A percentile compares a stretch with the other conserved stretches of the same genome.
These are phyloP conservation scores for Agyllia agylla DNA, from an alignment of 2,888 invertebrate genomes.

Conservation along the genomic window DNA sequence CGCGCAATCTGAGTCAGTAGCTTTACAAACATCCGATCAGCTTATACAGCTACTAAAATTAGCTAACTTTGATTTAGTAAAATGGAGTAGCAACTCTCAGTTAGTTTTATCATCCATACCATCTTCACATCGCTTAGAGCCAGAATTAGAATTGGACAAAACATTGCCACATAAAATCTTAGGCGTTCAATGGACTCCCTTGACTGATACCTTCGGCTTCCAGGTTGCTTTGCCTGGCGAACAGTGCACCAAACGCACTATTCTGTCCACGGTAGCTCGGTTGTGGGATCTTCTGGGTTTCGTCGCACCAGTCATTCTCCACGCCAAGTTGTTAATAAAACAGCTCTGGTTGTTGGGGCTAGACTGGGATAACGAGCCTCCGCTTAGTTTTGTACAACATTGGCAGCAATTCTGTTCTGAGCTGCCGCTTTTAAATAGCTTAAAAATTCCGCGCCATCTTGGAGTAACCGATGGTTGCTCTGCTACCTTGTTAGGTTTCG, in stretches of 20 bases:
- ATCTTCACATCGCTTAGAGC: not conserved
- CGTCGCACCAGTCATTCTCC: not conserved
- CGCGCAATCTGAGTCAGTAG: not conserved
- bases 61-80: not conserved
- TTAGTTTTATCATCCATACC: not conserved
- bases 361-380: not conserved
- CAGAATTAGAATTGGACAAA: not conserved
- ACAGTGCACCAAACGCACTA: no score
- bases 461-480: not conserved
- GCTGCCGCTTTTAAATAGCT: not conserved
- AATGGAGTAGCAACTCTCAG: not conserved
- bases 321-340: not conserved
- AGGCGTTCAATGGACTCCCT: not conserved
- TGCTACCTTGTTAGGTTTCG: not conserved
- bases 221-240: no score
- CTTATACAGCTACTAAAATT: not conserved
- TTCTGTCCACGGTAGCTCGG: no score
- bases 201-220: no score
- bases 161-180: not conserved
- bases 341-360: not conserved
- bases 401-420: not conserved
- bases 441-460: not conserved
- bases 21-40: not conserved
- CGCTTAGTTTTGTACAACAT: not conserved
- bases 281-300: not conserved